These are phyloP conservation scores for Tamias sibiricus DNA, from an alignment of 2,113 vertebrate genomes.

Conservation along the genomic window DNA sequence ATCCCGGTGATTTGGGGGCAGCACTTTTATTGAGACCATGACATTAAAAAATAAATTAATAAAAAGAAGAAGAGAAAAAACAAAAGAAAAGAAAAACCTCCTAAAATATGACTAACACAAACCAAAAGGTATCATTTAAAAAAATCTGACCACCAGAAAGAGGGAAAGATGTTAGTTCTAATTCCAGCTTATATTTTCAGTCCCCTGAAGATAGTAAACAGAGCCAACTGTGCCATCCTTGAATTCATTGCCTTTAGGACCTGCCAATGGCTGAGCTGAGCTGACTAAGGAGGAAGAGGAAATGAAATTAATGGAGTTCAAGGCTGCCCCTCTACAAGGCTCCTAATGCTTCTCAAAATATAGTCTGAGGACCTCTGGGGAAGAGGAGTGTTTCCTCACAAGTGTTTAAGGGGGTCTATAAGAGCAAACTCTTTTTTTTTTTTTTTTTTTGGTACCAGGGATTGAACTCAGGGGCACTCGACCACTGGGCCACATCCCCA, in stretches of 20 bases:
- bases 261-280: neutral
- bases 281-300: neutral
- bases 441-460: too few relatives aligned
- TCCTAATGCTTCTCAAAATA: neutral
- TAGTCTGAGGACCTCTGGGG: neutral
- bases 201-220: neutral
- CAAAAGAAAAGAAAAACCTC: neutral
- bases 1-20: neutral
- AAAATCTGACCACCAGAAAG: neutral
- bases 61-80: neutral
- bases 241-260: neutral
- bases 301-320: neutral
- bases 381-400: neutral
- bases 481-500: too few relatives aligned
- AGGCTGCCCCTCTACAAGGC: neutral
- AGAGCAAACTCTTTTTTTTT: neutral
- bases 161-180: neutral
- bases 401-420: neutral
- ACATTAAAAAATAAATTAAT: neutral
- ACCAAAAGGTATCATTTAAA: neutral
- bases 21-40: neutral
- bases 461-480: too few relatives aligned
- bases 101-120: slow-evolving; percentile 15
- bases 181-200: neutral
- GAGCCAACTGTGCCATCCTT: neutral